Percentiles rank a stretch among this genome's conserved stretches.
Evolutionary conservation across 2,113 vertebrate genomes (phyloP).

Genomic region (Zapus hudsonius): DNA sequence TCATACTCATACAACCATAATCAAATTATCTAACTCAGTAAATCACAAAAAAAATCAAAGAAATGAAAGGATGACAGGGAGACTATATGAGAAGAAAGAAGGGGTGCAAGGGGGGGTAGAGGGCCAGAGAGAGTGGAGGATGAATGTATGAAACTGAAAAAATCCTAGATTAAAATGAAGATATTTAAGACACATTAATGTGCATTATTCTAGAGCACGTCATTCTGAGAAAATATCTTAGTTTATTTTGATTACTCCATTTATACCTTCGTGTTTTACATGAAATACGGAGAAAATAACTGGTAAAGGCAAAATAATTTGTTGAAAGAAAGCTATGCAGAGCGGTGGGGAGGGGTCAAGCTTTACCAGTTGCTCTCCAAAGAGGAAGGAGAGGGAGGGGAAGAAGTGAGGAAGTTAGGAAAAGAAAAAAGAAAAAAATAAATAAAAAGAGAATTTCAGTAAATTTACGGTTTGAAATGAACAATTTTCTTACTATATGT

Average conservation of each 20-base stretch:
- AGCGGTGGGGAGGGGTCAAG: not conserved
- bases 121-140: too few species aligned
- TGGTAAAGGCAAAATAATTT: not conserved
- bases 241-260: not conserved
- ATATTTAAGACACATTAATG: not conserved
- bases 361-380: not conserved
- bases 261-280: not conserved
- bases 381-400: not conserved
- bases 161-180: too few species aligned
- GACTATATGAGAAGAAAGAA: too few species aligned
- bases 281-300: not conserved
- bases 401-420: not conserved
- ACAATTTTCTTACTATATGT: not conserved
- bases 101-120: too few species aligned
- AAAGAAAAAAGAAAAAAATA: not conserved
- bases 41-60: too few species aligned
- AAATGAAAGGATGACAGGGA: too few species aligned
- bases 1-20: too few species aligned
- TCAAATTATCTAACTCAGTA: too few species aligned
- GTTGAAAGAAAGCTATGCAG: not conserved
- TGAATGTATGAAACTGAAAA: too few species aligned
- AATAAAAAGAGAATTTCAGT: not conserved
- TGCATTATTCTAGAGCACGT: not conserved
- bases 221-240: conserved; percentile 11
- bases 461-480: not conserved